These are phyloP conservation scores for Siniperca obscura DNA, from an alignment of 2,797 vertebrate species.

Conservation along the genomic window DNA sequence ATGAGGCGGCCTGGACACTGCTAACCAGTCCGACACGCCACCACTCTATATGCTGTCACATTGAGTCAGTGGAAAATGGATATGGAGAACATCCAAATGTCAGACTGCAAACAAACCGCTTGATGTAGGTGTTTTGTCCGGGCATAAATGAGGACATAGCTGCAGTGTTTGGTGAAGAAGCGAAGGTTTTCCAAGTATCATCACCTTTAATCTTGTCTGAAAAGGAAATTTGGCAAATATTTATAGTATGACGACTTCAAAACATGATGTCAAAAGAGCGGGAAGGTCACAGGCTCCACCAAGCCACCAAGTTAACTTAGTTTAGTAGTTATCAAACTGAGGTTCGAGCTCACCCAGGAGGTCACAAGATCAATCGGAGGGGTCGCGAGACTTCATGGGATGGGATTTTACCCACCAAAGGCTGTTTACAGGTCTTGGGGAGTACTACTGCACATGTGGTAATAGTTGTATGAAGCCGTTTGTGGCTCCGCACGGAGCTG, in stretches of 20 bases:
- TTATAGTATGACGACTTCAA: neutral
- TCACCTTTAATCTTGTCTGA: neutral
- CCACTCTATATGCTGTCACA: slow-evolving; percentile 32
- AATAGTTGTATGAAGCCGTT: neutral
- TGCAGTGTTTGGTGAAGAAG: neutral
- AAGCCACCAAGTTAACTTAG: neutral
- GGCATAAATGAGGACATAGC: neutral
- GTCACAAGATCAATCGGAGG: neutral
- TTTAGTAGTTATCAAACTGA: neutral
- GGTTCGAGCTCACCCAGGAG: neutral
- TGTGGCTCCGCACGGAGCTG: neutral
- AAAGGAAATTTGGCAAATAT: neutral
- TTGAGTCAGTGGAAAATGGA: slow-evolving; percentile 44
- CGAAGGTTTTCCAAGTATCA: neutral
- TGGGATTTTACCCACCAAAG: too few species aligned
- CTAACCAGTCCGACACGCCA: neutral
- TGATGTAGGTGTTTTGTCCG: slow-evolving; percentile 1
- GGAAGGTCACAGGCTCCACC: neutral
- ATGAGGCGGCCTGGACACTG: slow-evolving; percentile 62
- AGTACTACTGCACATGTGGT: neutral
- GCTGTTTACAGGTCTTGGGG: neutral
- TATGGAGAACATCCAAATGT: slow-evolving; percentile 57
- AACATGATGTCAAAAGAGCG: neutral
- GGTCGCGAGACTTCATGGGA: neutral
- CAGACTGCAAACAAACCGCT: slow-evolving; percentile 28